phyloP scores from a whole-genome alignment of 1,140 invertebrate genomes.

The Cardiocondyla obscurior region DNA sequence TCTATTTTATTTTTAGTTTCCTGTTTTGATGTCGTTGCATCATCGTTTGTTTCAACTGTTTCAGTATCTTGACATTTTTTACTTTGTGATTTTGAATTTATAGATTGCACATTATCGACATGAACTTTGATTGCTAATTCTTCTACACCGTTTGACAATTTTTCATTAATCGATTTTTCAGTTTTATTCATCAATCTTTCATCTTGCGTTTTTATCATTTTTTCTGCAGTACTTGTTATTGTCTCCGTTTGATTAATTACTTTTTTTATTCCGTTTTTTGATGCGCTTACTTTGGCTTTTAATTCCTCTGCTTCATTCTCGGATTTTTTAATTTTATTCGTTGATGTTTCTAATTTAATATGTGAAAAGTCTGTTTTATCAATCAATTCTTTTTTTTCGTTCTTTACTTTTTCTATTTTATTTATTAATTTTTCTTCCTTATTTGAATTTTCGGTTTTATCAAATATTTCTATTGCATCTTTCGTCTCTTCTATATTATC shows the following conservation, averaged over 20 bases:
- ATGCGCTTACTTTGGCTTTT: background rate
- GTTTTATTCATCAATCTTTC: background rate
- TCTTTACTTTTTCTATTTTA: background rate
- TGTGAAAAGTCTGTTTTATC: background rate
- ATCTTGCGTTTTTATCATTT: background rate
- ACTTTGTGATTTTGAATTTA: background rate
- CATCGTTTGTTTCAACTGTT: background rate
- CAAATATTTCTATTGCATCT: constrained; percentile 4
- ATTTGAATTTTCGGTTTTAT: background rate
- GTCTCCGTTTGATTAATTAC: background rate
- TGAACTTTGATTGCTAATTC: constrained; percentile 8
- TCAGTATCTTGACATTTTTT: background rate
- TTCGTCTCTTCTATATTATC: background rate
- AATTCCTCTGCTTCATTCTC: background rate
- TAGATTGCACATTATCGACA: background rate
- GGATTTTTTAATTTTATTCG: background rate
- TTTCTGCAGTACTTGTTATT: background rate
- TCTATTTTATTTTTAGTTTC: background rate
- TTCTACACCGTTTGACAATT: background rate
- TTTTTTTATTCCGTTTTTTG: background rate
- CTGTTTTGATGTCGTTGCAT: background rate
- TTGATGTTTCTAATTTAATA: background rate
- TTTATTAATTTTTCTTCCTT: background rate
- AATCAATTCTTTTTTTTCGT: background rate
- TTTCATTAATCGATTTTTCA: background rate